These are phyloP conservation scores for Megaleporinus macrocephalus DNA, from an alignment of 2,113 vertebrate genomes.

Conservation along the genomic window DNA sequence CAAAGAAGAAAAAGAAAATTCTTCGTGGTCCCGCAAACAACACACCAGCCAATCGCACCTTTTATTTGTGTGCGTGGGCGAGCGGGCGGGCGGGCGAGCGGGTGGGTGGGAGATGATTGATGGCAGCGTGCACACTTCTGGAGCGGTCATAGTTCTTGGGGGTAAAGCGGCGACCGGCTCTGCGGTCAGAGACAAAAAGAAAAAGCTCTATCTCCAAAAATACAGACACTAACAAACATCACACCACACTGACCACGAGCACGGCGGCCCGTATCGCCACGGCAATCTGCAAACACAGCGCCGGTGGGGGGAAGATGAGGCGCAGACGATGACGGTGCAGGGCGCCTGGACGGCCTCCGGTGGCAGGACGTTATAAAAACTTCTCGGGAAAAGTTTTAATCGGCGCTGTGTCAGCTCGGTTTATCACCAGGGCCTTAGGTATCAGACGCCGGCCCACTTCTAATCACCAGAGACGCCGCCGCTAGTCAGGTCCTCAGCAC, in stretches of 20 bases:
- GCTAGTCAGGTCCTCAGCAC: neutral
- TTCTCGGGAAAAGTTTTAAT: slow-evolving; percentile 28
- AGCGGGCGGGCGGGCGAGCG: neutral
- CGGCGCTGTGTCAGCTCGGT: slow-evolving; percentile 4
- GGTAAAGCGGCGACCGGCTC: slow-evolving; percentile 13
- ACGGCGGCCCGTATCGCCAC: neutral
- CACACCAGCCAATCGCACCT: slow-evolving; percentile 21
- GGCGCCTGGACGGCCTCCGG: slow-evolving; percentile 7
- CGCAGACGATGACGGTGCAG: neutral
- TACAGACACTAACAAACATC: slow-evolving; percentile 50
- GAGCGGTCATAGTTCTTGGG: slow-evolving; percentile 39
- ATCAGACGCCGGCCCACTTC: slow-evolving; percentile 10
- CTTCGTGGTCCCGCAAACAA: neutral
- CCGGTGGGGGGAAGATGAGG: neutral
- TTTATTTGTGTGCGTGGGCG: slow-evolving; percentile 19
- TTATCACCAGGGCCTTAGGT: slow-evolving; percentile 31
- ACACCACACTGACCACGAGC: slow-evolving; percentile 30
- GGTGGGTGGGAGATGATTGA: slow-evolving; percentile 32
- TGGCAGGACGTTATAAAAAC: slow-evolving; percentile 13
- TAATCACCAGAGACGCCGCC: neutral
- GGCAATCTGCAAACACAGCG: neutral
- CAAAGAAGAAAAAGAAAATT: neutral
- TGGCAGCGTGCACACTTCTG: slow-evolving; percentile 4
- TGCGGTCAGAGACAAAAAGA: slow-evolving; percentile 4
- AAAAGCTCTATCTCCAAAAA: slow-evolving; percentile 46